Evolutionary conservation across 2,113 vertebrate species (phyloP).

Genomic region (Pogona vitticeps): DNA sequence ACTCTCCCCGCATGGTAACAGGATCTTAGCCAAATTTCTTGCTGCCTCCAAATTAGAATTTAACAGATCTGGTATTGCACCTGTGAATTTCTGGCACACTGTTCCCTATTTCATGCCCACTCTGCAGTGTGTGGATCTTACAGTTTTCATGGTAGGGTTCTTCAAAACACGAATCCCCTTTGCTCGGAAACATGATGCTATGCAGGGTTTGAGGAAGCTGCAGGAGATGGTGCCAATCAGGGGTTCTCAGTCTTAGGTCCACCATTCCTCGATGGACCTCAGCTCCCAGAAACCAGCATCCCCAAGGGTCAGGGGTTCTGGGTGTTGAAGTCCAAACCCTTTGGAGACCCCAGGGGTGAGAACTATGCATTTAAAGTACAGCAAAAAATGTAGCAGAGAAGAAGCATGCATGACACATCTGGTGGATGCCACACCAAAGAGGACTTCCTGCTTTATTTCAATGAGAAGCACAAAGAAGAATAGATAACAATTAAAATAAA

Average conservation of each 20-base stretch:
- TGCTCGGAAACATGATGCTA: background rate
- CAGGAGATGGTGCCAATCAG: background rate
- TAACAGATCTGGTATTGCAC: background rate
- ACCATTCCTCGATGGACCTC: no score
- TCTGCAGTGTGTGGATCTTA: background rate
- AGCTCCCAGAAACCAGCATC: no score
- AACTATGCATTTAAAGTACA: background rate
- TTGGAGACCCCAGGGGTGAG: no score
- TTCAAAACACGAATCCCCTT: background rate
- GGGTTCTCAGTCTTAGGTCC: no score
- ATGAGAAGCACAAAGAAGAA: background rate
- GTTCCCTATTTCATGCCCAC: background rate
- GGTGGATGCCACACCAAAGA: background rate
- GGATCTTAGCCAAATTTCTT: no score
- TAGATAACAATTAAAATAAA: no score
- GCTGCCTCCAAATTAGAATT: background rate
- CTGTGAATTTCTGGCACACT: background rate
- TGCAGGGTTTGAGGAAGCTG: background rate
- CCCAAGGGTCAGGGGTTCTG: no score
- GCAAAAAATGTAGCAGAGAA: no score
- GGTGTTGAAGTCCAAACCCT: no score
- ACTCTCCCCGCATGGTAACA: no score
- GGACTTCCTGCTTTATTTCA: background rate
- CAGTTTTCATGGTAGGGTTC: no score
- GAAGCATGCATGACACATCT: background rate